Evolutionary conservation across 37 sponge, comb jelly and placozoan species (phyloP), one percentile per base, ranked within the genome.

Genomic region (Bolinopsis microptera): DNA sequence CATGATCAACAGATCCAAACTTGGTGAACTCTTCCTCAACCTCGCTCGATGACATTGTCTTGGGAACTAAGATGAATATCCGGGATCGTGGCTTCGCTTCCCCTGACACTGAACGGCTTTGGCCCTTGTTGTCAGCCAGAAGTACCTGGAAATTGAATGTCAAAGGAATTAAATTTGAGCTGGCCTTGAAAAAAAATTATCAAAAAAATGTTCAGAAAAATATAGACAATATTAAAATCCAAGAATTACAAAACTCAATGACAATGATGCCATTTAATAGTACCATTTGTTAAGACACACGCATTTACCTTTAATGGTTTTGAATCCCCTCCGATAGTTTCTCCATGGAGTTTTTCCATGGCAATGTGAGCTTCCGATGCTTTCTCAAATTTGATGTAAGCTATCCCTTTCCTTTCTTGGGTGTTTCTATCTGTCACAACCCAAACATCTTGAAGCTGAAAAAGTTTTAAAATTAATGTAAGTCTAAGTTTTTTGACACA

Each of bases 311-410:
- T 86, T 26, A 86, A 26, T 24, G 90, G 90, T 38, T 86, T 86
- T 13, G 90, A 41, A 23, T 86, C 61, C 21, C 38, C 34, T 28
- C 90, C 90, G 26, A 86, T 86, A 41, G 41, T 86, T 28, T 86
- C 61, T 40, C 90, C 90, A 86, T 86, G 90, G 3, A 86, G 30
- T 48, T 86, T 86, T 41, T 86, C 90, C 61, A 86, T 86, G 21
- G 93, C 93, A 69, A 93, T 72, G 39, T 69, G 76, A 69, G 93
- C 93, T 5, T 31, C 93, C 16, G 93, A 93, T 32, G 93, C 93
- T 28, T 93, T 93, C 36, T 93, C 76, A 93, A 69, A 93, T 26
- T 93, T 93, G 32, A 93, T 72, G 34, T 93, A 93, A 72, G 35
- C 68, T 24, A 93, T 74, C 3, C 93, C 93, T 70, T 93, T 93